Evolutionary conservation across 2,797 vertebrate species (phyloP).

Genomic region (Valencia hispanica): DNA sequence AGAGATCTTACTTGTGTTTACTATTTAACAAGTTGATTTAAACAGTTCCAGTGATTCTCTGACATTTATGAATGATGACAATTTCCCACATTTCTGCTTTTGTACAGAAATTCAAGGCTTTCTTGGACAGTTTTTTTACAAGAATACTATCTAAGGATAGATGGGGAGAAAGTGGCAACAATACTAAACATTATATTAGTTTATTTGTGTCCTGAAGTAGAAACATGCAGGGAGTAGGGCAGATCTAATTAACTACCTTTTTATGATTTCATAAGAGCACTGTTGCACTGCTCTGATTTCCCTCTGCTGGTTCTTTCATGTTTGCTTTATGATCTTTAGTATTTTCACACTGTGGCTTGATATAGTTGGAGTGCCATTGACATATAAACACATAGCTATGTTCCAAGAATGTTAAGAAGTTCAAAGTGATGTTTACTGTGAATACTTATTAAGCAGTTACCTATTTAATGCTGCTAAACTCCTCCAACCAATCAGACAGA

Average conservation of each 20-base stretch:
- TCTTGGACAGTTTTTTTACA: not conserved
- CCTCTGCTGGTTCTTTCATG: not conserved
- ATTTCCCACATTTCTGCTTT: not conserved
- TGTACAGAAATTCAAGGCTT: not conserved
- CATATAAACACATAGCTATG: too few species aligned
- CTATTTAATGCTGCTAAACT: too few species aligned
- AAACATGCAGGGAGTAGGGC: not conserved
- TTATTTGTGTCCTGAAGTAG: not conserved
- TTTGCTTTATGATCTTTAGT: not conserved
- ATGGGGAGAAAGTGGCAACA: not conserved
- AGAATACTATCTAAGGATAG: not conserved
- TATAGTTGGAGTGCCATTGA: too few species aligned
- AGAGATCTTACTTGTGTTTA: not conserved
- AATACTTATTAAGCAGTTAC: too few species aligned
- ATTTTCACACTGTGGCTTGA: not conserved
- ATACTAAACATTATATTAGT: not conserved
- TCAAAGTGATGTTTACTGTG: too few species aligned
- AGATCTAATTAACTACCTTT: not conserved
- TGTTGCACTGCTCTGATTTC: not conserved
- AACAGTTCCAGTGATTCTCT: not conserved
- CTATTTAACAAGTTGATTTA: not conserved
- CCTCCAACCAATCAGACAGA: not conserved
- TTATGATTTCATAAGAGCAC: not conserved
- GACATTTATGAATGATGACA: not conserved
- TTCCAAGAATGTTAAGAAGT: too few species aligned